Percentiles rank a stretch among this genome's conserved stretches.
phyloP scores from a whole-genome alignment of 2,113 vertebrate genomes.

The Ictalurus punctatus region DNA sequence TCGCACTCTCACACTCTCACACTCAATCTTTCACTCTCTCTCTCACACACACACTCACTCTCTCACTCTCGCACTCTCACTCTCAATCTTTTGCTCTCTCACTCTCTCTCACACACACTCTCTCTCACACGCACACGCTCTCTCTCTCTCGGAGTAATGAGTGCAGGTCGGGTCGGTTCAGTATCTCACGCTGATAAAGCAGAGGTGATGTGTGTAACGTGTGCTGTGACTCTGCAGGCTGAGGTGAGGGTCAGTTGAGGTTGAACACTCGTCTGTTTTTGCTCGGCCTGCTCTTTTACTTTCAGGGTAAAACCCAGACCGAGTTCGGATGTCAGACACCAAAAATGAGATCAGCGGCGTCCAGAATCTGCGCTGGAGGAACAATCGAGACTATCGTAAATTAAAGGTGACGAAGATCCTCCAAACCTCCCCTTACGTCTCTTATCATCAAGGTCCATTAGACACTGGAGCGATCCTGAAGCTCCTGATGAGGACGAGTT shows the following conservation, averaged over 20 bases:
- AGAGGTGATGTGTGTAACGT: constrained; percentile 19
- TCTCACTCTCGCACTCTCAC: neutral
- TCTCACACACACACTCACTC: neutral
- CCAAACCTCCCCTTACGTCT: neutral
- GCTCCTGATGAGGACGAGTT: no score
- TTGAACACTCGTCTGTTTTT: neutral
- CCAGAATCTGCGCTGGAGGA: neutral
- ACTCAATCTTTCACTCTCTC: no score
- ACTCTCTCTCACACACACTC: neutral
- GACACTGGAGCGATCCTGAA: neutral
- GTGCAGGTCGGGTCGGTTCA: constrained; percentile 25
- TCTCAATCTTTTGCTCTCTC: no score
- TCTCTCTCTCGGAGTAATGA: constrained; percentile 3
- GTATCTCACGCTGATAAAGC: constrained; percentile 38
- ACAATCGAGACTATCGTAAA: neutral
- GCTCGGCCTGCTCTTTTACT: neutral
- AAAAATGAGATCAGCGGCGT: neutral
- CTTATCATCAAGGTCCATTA: neutral
- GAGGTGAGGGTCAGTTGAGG: neutral
- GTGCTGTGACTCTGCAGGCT: constrained; percentile 3
- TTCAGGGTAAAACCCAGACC: neutral
- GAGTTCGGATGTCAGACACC: neutral
- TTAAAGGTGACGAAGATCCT: neutral
- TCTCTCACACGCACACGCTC: neutral
- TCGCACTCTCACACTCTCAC: no score